A percentile compares a stretch with the other conserved stretches of the same genome.
Evolutionary conservation across 2,797 vertebrate genomes (phyloP).

Genomic region (Liparis tanakae): DNA sequence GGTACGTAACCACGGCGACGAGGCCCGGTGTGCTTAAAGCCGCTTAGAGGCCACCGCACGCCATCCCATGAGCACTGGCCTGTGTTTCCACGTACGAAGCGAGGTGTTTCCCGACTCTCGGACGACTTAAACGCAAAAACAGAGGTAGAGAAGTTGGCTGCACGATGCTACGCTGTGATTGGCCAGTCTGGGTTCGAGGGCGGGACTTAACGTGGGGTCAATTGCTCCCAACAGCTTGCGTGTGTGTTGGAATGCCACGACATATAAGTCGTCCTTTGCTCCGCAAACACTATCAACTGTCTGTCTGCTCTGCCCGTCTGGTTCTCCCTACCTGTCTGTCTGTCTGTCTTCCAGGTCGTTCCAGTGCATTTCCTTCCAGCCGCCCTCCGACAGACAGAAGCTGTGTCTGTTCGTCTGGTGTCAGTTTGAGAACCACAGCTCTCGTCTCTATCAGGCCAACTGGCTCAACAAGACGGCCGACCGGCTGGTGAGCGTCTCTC

Average conservation of each 20-base stretch:
- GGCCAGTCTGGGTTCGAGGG: not conserved
- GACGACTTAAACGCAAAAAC: too few relatives aligned
- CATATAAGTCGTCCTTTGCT: not conserved
- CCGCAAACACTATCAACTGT: not conserved
- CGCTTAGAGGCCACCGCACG: too few relatives aligned
- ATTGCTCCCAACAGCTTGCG: not conserved
- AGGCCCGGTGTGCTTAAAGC: too few relatives aligned
- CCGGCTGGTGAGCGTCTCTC: slow-evolving; percentile 74
- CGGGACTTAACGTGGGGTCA: not conserved
- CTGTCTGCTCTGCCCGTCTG: not conserved
- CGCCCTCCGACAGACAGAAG: slow-evolving; percentile 75
- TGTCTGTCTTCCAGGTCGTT: slow-evolving; percentile 83
- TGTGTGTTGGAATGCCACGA: not conserved
- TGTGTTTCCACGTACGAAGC: too few relatives aligned
- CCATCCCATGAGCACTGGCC: too few relatives aligned
- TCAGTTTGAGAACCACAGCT: slow-evolving; percentile 92
- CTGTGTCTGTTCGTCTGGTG: slow-evolving; percentile 90
- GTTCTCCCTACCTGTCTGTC: too few relatives aligned
- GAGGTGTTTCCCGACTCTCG: too few relatives aligned
- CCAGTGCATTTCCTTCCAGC: slow-evolving; percentile 85
- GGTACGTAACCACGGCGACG: slow-evolving; percentile 68
- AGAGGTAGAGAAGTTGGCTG: too few relatives aligned
- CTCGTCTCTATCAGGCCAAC: slow-evolving; percentile 89
- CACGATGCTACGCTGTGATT: not conserved
- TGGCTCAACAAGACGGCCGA: slow-evolving; percentile 89